Evolutionary conservation across 1,140 invertebrate genomes (phyloP), one percentile per base, ranked within the genome.

Genomic region (Nasonia vitripennis): DNA sequence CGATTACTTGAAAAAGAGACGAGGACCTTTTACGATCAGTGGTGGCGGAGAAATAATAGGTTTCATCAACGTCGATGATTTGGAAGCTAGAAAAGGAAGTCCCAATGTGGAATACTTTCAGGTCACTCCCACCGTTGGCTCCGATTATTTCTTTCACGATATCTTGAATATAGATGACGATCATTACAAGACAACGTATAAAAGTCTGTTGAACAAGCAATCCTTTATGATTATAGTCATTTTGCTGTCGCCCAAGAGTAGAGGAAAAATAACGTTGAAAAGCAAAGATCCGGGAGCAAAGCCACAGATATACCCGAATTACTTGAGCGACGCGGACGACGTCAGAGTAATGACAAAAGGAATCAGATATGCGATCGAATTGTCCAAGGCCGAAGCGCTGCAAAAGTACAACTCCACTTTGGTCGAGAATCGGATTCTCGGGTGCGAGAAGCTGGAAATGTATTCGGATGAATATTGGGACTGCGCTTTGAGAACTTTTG

Each of bases 381-480:
- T 78, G 27, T 3, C 9, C 11, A 51, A 78, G 31, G 31, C 77
- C 23, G 51, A 55, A 12, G 77, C 41, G 11, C 27, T 78, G 9
- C 45, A 78, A 31, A 55, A 78, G 31, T 55, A 78, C n/a, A 34
- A 55, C n/a, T 55, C 48, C 12, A 51, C 20, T 11, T 27, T 78
- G 7, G n/a, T 51, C 20, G 11, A 78, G 2, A 34, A 23, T 23
- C 77, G 48, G 11, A 41, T 77, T 27, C 17, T 62, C 20, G 55
- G 55, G 0, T 78, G 77, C n/a, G 23, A 78, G 3, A 37, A 27
- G 9, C 9, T 51, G 10, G 48, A 23, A 20, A n/a, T 4, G 12
- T 41, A 55, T 55, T 78, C 77, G 10, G 77, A 78, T 62, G 10
- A 78, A 17, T 78, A 55, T 55, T 62, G 55, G 55, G 77, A 78